Evolutionary conservation across 92 coral and sea anemone genomes (phyloP).

Genomic region (Micromussa lordhowensis): DNA sequence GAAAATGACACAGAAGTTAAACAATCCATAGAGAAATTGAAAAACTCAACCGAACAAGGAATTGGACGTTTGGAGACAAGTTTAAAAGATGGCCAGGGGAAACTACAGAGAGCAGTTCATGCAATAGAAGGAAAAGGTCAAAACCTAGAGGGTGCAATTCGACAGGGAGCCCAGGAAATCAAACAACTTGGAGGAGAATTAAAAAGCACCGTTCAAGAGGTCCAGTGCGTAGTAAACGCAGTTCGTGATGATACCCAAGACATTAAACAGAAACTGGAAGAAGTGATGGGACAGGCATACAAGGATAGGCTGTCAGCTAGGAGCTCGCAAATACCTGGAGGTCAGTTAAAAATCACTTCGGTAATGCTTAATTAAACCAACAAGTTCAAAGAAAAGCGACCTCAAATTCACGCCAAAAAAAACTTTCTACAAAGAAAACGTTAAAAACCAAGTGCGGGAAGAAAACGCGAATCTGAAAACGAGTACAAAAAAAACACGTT

Average conservation of each 20-base stretch:
- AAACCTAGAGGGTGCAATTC: not conserved
- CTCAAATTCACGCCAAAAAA: no score
- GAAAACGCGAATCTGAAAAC: no score
- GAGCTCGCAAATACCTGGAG: not conserved
- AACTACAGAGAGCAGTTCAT: not conserved
- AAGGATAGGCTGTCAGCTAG: not conserved
- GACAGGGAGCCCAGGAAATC: not conserved
- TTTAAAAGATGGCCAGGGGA: not conserved
- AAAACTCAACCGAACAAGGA: not conserved
- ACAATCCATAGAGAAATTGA: not conserved
- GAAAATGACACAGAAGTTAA: constrained; percentile 42
- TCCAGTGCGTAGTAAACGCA: not conserved
- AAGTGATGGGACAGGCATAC: not conserved
- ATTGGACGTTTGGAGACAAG: not conserved
- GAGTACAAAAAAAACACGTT: no score
- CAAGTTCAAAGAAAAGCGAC: no score
- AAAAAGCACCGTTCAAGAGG: not conserved
- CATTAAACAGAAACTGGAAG: not conserved
- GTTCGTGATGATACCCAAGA: not conserved
- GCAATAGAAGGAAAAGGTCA: not conserved
- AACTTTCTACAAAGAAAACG: no score
- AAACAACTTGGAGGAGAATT: not conserved
- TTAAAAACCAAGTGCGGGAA: no score
- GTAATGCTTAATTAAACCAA: no score
- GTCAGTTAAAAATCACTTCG: not conserved